Evolutionary conservation across 2,888 invertebrate genomes (phyloP).

Genomic region (Mycalesis mineus): DNA sequence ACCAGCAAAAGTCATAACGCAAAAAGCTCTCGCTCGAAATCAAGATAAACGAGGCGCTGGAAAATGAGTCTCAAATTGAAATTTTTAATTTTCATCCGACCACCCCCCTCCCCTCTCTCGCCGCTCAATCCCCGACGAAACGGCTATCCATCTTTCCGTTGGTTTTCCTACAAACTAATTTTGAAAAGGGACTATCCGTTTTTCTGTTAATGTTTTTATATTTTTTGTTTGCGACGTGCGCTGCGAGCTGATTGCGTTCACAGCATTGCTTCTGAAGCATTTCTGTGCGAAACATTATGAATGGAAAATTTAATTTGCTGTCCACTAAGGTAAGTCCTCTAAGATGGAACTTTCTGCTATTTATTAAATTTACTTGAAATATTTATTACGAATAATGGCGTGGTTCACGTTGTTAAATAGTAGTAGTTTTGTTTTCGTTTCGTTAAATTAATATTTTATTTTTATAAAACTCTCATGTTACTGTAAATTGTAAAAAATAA

Average conservation of each 20-base stretch:
- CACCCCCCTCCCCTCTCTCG: not conserved
- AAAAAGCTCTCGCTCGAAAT: not conserved
- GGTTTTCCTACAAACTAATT: not conserved
- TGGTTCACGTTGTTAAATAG: no score
- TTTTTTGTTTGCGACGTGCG: not conserved
- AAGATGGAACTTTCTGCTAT: no score
- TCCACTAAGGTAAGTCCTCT: no score
- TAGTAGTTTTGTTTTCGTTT: no score
- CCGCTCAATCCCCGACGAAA: not conserved
- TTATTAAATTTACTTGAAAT: no score
- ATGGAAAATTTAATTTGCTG: no score
- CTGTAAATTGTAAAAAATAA: no score
- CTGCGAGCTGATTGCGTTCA: not conserved
- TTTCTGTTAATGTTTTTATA: not conserved
- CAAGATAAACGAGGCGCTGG: slow-evolving; percentile 16
- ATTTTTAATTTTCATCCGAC: slow-evolving; percentile 19
- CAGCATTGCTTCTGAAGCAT: no score
- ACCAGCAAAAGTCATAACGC: not conserved
- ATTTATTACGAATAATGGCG: no score
- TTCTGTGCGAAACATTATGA: no score
- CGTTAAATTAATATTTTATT: no score
- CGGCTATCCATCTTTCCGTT: not conserved
- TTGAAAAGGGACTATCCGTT: not conserved
- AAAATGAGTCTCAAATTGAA: slow-evolving; percentile 19
- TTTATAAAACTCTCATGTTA: no score